Evolutionary conservation across 2,888 invertebrate species (phyloP).

Genomic region (Allolobophora icterica): DNA sequence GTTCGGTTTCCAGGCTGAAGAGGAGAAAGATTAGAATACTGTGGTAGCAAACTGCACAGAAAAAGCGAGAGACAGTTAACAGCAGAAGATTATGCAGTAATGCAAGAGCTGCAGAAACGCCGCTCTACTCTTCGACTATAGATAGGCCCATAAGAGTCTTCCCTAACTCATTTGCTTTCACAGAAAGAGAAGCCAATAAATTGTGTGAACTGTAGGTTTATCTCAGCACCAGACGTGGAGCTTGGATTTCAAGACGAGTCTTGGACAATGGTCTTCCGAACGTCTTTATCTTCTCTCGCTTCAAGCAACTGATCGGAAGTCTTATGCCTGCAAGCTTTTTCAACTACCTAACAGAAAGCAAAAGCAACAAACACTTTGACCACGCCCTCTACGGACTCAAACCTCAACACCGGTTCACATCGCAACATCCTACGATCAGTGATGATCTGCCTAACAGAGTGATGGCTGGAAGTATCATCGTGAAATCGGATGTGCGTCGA

Average conservation of each 20-base stretch:
- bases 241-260: conserved; percentile 65
- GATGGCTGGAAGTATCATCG: conserved; percentile 57
- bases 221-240: conserved; percentile 65
- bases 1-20: too few species aligned
- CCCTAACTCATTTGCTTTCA: too few species aligned
- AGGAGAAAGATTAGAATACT: too few species aligned
- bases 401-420: conserved; percentile 57
- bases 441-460: conserved; percentile 64
- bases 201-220: conserved; percentile 56
- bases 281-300: conserved; percentile 49
- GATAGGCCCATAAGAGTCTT: too few species aligned
- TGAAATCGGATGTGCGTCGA: conserved; percentile 57
- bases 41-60: too few species aligned
- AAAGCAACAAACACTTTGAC: conserved; percentile 58
- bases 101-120: too few species aligned
- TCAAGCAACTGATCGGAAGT: conserved; percentile 34
- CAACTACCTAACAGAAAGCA: not conserved
- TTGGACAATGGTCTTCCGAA: conserved; percentile 57
- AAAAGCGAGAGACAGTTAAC: too few species aligned
- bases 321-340: conserved; percentile 25
- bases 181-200: too few species aligned
- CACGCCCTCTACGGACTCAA: conserved; percentile 64
- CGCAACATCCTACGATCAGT: conserved; percentile 64
- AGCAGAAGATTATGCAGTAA: too few species aligned
- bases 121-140: too few species aligned